Evolutionary conservation across 1,140 invertebrate species (phyloP).

Genomic region (Tigriopus japonicus): DNA sequence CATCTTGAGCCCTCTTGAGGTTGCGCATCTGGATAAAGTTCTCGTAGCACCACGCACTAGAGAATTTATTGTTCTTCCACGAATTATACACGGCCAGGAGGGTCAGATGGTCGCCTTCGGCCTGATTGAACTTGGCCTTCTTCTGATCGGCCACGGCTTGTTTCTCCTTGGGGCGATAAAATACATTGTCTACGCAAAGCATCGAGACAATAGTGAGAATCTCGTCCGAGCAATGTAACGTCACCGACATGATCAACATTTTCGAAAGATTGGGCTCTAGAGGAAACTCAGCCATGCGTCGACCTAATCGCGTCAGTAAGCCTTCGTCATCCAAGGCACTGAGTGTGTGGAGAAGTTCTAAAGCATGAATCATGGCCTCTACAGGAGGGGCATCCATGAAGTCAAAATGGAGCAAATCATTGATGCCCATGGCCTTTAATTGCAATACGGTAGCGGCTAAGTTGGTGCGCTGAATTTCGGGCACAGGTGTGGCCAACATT

Average conservation of each 20-base stretch:
- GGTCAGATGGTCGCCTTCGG: conserved; percentile 94
- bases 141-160: conserved; percentile 95
- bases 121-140: conserved; percentile 97
- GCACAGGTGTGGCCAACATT: conserved; percentile 96
- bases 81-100: conserved; percentile 96
- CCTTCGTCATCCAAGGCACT: conserved; percentile 91
- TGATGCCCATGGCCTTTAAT: conserved; percentile 98
- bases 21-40: conserved; percentile 98
- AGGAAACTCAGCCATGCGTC: conserved; percentile 95
- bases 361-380: conserved; percentile 86
- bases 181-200: conserved; percentile 97
- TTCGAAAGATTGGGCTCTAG: conserved; percentile 96
- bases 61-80: conserved; percentile 97
- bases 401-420: conserved; percentile 97
- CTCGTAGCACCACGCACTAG: conserved; percentile 95
- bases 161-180: conserved; percentile 91
- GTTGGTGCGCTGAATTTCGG: conserved; percentile 97
- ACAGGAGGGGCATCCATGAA: conserved; percentile 99
- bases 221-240: conserved; percentile 95
- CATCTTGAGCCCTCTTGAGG: conserved; percentile 90
- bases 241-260: conserved; percentile 97
- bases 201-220: conserved; percentile 96
- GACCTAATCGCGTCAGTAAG: conserved; percentile 18
- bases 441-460: conserved; percentile 84
- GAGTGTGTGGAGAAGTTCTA: conserved; percentile 89